Evolutionary conservation across 2,797 vertebrate genomes (phyloP).

Genomic region (Lagorchestes hirsutus): DNA sequence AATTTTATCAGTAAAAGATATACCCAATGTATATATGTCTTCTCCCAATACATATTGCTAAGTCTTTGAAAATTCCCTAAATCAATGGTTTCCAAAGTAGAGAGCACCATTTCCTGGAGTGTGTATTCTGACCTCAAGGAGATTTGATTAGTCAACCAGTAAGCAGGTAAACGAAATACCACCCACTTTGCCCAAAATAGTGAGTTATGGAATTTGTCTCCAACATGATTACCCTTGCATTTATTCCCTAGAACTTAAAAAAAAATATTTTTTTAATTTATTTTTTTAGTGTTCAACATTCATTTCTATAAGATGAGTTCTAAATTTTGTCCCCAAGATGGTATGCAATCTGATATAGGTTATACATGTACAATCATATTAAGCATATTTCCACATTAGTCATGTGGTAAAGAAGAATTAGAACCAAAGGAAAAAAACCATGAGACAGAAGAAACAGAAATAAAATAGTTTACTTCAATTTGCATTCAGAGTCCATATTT

Average conservation of each 20-base stretch:
- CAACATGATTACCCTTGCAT: not conserved
- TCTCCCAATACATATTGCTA: not conserved
- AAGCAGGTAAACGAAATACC: not conserved
- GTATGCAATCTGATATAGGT: too few relatives aligned
- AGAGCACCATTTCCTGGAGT: not conserved
- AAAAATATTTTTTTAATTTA: too few relatives aligned
- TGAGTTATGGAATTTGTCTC: not conserved
- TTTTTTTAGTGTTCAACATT: too few relatives aligned
- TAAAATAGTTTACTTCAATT: too few relatives aligned
- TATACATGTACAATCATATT: too few relatives aligned
- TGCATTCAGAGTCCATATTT: too few relatives aligned
- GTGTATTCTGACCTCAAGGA: not conserved
- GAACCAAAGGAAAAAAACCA: too few relatives aligned
- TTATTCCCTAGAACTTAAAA: not conserved
- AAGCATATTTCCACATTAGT: too few relatives aligned
- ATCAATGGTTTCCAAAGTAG: not conserved
- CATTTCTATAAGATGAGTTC: too few relatives aligned
- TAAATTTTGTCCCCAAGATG: too few relatives aligned
- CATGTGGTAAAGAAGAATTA: too few relatives aligned
- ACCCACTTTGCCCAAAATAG: not conserved
- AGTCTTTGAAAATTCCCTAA: not conserved
- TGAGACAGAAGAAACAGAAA: too few relatives aligned
- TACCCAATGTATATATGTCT: not conserved
- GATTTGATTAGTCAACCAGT: not conserved
- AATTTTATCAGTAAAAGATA: not conserved